These are phyloP conservation scores for Hipparchia sbordonii DNA, from an alignment of 2,888 invertebrate species.

Conservation along the genomic window DNA sequence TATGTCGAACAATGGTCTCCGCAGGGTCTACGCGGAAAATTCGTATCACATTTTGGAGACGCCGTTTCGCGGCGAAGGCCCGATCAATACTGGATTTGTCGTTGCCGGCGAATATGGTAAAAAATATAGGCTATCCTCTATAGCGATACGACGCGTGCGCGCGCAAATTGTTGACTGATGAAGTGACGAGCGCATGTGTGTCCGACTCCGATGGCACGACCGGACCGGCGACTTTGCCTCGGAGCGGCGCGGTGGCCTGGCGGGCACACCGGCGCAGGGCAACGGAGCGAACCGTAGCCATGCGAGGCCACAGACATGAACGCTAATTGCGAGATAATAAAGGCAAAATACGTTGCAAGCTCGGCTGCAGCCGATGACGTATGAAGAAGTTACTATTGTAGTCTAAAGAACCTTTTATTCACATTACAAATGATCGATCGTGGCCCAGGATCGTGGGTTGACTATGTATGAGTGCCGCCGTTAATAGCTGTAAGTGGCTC, in stretches of 20 bases:
- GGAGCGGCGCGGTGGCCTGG: slow-evolving; percentile 15
- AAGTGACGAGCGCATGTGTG: slow-evolving; percentile 70
- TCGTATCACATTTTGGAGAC: slow-evolving; percentile 66
- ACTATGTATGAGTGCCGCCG: slow-evolving; percentile 1
- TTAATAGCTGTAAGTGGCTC: slow-evolving; percentile 7
- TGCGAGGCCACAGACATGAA: slow-evolving; percentile 33
- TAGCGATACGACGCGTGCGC: slow-evolving; percentile 67
- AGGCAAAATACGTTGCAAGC: slow-evolving; percentile 28
- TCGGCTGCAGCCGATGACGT: slow-evolving; percentile 29
- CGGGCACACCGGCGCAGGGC: slow-evolving; percentile 30
- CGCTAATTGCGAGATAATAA: slow-evolving; percentile 42
- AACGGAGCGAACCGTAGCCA: slow-evolving; percentile 42
- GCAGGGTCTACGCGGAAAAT: slow-evolving; percentile 59
- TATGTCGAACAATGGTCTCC: slow-evolving; percentile 55
- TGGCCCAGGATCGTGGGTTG: not conserved
- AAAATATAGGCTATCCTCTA: slow-evolving; percentile 51
- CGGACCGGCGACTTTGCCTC: slow-evolving; percentile 47
- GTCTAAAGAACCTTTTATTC: slow-evolving; percentile 13
- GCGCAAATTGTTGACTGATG: slow-evolving; percentile 76
- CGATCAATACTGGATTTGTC: slow-evolving; percentile 75
- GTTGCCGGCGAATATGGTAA: slow-evolving; percentile 68
- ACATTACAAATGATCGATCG: slow-evolving; percentile 7
- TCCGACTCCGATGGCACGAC: slow-evolving; percentile 47
- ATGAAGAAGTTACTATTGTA: slow-evolving; percentile 23
- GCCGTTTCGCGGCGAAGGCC: slow-evolving; percentile 68